Conservation (phyloP, 2,797 vertebrate genomes). For the Liparis tanakae region DNA sequence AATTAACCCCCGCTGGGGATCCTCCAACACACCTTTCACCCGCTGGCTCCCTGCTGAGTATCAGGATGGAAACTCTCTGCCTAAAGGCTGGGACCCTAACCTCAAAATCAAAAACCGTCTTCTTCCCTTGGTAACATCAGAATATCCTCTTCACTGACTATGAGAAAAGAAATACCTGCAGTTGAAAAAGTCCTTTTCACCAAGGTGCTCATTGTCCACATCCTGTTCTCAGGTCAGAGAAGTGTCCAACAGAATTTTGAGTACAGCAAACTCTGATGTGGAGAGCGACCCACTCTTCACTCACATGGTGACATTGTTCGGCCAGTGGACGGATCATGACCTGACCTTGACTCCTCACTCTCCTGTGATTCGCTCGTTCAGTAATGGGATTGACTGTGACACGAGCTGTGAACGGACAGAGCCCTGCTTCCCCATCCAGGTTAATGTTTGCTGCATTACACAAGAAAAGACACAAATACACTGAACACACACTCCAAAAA, state of each 20-base stretch:
- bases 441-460: slow-evolving; percentile 46
- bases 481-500: neutral
- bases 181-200: slow-evolving; percentile 1
- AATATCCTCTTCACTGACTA: neutral
- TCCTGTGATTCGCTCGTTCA: slow-evolving; percentile 76
- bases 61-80: slow-evolving; percentile 82
- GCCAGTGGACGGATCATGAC: slow-evolving; percentile 89
- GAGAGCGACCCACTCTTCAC: slow-evolving; percentile 78
- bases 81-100: slow-evolving; percentile 79
- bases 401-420: slow-evolving; percentile 74
- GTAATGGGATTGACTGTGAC: slow-evolving; percentile 73
- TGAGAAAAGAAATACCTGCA: neutral
- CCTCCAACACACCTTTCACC: slow-evolving; percentile 80
- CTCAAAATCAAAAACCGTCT: slow-evolving; percentile 63
- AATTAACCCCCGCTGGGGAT: slow-evolving; percentile 73
- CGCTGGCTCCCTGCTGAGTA: slow-evolving; percentile 88
- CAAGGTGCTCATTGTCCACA: neutral
- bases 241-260: slow-evolving; percentile 87
- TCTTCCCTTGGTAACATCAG: slow-evolving; percentile 83
- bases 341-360: slow-evolving; percentile 84
- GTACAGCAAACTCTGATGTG: slow-evolving; percentile 65
- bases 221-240: slow-evolving; percentile 82
- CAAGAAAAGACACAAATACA: neutral
- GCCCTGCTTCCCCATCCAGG: slow-evolving; percentile 87
- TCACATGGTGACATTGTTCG: slow-evolving; percentile 86